Evolutionary conservation across 2,113 vertebrate species (phyloP).

Genomic region (Blennius ocellaris): DNA sequence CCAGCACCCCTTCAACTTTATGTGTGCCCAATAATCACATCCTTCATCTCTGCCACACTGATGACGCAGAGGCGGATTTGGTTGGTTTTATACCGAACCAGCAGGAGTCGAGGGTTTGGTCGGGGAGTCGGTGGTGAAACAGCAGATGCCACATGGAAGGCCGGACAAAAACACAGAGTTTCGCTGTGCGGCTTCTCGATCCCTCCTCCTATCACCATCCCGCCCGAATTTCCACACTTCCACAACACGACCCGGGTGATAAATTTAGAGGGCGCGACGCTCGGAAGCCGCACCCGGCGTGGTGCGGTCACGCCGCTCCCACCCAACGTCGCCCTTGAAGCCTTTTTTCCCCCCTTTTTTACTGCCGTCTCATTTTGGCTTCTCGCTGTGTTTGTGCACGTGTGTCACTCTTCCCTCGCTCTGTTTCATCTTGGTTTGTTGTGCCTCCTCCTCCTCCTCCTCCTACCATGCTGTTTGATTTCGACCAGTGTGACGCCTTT

Average conservation of each 20-base stretch:
- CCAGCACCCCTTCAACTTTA: not conserved
- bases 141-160: not conserved
- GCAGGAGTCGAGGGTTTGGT: not conserved
- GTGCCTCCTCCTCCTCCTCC: not conserved
- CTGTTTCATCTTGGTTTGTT: conserved; percentile 5
- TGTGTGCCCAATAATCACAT: not conserved
- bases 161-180: conserved; percentile 39
- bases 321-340: conserved; percentile 18
- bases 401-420: not conserved
- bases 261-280: conserved; percentile 20
- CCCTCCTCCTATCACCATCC: conserved; percentile 8
- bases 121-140: not conserved
- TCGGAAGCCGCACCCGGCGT: conserved; percentile 56
- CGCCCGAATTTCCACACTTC: not conserved
- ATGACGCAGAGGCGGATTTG: too few species aligned
- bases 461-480: conserved; percentile 12
- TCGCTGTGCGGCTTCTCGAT: conserved; percentile 2
- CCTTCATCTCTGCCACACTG: too few species aligned
- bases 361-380: conserved; percentile 48
- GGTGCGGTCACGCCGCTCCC: conserved; percentile 18
- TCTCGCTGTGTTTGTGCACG: not conserved
- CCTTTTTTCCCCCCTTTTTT: conserved; percentile 12
- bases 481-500: conserved; percentile 36
- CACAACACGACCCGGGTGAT: conserved; percentile 13
- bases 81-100: not conserved